Base-by-base conservation (phyloP, 2,113 vertebrate species). In the Cygnus atratus region DNA sequence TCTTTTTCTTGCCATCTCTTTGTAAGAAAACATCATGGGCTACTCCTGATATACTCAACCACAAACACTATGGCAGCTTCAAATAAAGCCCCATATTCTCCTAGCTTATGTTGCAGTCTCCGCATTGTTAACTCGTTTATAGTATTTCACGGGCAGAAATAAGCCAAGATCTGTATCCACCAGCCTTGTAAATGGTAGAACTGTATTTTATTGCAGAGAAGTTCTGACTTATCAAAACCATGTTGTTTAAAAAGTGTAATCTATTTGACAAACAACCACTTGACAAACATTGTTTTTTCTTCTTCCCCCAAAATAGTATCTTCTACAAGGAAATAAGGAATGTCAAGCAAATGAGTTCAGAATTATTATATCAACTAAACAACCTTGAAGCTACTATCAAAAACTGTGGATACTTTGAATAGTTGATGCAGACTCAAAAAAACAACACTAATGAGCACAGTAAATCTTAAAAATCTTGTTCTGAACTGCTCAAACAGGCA, bases 261-360 rank as follows among this genome's bases (percentile, higher is more conserved):
- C 41, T 95, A 54, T 92, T 87, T 92, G 95, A 78, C 46, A 95
- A 93, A 95, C 77, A 92, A 33, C 16, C 80, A 84, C 65, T 93
- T 92, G 68, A 94, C 50, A 95, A 93, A 33, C n/a, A 46, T 41
- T 44, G 62, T 87, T 96, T 94, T 93, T 95, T 79, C 55, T 89
- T 41, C n/a, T 65, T 59, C 39, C 13, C 21, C 10, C 12, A 73
- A 55, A 67, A 67, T n/a, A n/a, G 6, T 62, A 67, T 83, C 35
- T 86, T 86, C 61, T 74, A n/a, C 26, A 81, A 93, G 83, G 92
- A 96, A 97, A 97, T 97, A 93, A 97, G 95, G 95, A 95, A 87
- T 93, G 89, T 96, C 86, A 97, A 95, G 67, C 82, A 96, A 94
- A 94, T 95, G 92, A 95, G n/a, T 90, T 97, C 84, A 73, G 96